Conservation (phyloP, 1,140 invertebrate genomes). For the Trachymyrmex cornetzi region DNA sequence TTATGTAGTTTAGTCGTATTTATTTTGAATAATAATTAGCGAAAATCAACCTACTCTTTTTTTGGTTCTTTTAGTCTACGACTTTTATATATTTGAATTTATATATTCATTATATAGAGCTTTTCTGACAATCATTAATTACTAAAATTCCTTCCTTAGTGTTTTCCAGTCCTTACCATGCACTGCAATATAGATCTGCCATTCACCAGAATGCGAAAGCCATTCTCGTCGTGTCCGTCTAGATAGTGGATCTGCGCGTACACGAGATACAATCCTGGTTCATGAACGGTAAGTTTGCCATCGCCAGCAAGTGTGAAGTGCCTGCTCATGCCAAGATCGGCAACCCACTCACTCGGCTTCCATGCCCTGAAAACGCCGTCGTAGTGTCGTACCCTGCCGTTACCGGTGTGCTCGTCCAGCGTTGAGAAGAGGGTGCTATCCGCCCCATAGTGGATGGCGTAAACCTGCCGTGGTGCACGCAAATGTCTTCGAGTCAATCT, state of each 20-base stretch:
- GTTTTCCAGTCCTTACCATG: constrained; percentile 78
- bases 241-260: constrained; percentile 91
- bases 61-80: too few relatives aligned
- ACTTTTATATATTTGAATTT: too few relatives aligned
- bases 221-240: constrained; percentile 89
- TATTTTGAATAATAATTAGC: too few relatives aligned
- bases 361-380: constrained; percentile 86
- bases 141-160: not conserved
- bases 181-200: constrained; percentile 88
- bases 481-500: constrained; percentile 74
- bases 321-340: constrained; percentile 81
- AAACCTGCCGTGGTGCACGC: constrained; percentile 73
- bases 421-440: constrained; percentile 75
- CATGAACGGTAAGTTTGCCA: constrained; percentile 87
- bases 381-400: constrained; percentile 86
- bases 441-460: constrained; percentile 81
- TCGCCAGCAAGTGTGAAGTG: constrained; percentile 81
- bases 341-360: constrained; percentile 86
- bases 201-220: constrained; percentile 88
- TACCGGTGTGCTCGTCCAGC: constrained; percentile 82
- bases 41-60: too few relatives aligned
- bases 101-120: too few relatives aligned
- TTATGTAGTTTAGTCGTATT: too few relatives aligned
- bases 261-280: constrained; percentile 89
- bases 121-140: too few relatives aligned